phyloP scores from a whole-genome alignment of 2,113 vertebrate genomes.

The Asarcornis scutulata region DNA sequence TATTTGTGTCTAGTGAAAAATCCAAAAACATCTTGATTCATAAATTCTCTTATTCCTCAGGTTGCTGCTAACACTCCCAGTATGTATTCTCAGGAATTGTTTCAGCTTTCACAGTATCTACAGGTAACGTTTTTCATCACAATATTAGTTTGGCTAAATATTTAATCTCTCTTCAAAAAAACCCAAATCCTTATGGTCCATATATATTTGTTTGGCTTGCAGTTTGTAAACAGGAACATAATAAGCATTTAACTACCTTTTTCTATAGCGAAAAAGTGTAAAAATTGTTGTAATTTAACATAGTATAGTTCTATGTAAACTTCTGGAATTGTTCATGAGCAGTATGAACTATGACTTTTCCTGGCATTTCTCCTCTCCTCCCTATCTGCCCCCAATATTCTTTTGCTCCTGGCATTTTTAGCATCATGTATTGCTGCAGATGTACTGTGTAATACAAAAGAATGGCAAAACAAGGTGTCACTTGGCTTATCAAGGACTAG shows the following conservation, averaged over 20 bases:
- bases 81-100: constrained; percentile 99
- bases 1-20: constrained; percentile 17
- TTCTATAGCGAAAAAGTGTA: not conserved
- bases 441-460: not conserved
- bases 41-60: constrained; percentile 70
- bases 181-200: not conserved
- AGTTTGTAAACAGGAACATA: not conserved
- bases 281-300: not conserved
- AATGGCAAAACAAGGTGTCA: not conserved
- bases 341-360: not conserved
- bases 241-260: not conserved
- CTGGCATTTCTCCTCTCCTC: not conserved
- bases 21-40: not conserved
- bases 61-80: constrained; percentile 99
- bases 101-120: constrained; percentile 99
- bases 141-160: not conserved
- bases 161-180: not conserved
- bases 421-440: not conserved
- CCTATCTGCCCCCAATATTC: not conserved
- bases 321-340: not conserved
- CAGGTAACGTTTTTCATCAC: constrained; percentile 82
- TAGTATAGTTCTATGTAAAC: not conserved
- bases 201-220: not conserved
- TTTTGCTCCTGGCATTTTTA: not conserved
- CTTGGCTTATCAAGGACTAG: not conserved